A percentile compares a stretch with the other conserved stretches of the same genome.
These are phyloP conservation scores for Meandrina meandrites DNA, from an alignment of 92 coral and sea anemone genomes.

Conservation along the genomic window DNA sequence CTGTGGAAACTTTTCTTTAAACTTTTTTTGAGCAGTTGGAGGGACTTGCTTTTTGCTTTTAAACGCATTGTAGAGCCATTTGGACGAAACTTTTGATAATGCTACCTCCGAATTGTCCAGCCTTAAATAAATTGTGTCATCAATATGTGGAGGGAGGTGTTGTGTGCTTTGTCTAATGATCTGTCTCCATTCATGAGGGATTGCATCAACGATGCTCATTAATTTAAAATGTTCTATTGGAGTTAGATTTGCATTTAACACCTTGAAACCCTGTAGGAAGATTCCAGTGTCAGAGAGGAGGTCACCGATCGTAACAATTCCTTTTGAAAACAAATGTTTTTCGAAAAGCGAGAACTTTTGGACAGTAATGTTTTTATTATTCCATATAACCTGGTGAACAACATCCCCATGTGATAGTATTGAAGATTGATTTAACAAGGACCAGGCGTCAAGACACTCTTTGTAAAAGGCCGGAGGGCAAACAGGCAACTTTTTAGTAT, in stretches of 20 bases:
- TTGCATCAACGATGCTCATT: slow-evolving; percentile 28
- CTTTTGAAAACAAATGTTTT: slow-evolving; percentile 13
- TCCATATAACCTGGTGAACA: slow-evolving; percentile 27
- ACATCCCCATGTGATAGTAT: neutral
- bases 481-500: slow-evolving; percentile 8
- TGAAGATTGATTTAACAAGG: neutral
- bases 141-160: neutral
- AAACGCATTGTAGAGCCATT: slow-evolving; percentile 2
- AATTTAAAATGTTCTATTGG: slow-evolving; percentile 17
- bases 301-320: slow-evolving; percentile 18
- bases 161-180: slow-evolving; percentile 17
- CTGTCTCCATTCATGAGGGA: slow-evolving; percentile 19
- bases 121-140: slow-evolving; percentile 11
- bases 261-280: slow-evolving; percentile 19
- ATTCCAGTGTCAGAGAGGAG: slow-evolving; percentile 23
- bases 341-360: slow-evolving; percentile 14
- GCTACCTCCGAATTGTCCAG: slow-evolving; percentile 9
- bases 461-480: slow-evolving; percentile 27
- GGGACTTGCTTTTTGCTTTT: slow-evolving; percentile 13
- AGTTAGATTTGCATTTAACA: slow-evolving; percentile 14
- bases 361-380: slow-evolving; percentile 11
- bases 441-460: slow-evolving; percentile 31
- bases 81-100: slow-evolving; percentile 16
- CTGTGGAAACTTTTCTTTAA: slow-evolving; percentile 15
- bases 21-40: slow-evolving; percentile 10